These are phyloP conservation scores for Clitarchus hookeri DNA, from an alignment of 2,888 invertebrate species.

Conservation along the genomic window DNA sequence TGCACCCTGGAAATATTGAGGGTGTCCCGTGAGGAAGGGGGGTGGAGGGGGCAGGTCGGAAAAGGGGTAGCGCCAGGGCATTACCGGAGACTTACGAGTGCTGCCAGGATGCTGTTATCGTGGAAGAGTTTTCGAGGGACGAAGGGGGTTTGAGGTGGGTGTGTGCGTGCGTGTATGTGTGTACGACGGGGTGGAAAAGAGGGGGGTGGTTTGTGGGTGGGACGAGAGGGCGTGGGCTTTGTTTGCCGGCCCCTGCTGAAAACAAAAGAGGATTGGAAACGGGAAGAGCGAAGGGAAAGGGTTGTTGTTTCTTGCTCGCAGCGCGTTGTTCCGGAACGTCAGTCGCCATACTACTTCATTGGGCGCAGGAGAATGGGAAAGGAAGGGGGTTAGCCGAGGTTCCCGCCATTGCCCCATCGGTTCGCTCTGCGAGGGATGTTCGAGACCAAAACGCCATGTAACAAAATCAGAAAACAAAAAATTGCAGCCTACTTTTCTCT, in stretches of 20 bases:
- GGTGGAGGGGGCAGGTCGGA: not conserved
- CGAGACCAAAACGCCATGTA: no score
- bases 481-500: no score
- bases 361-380: no score
- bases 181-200: no score
- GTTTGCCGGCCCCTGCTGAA: not conserved
- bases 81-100: slow-evolving; percentile 23
- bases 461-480: no score
- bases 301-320: not conserved
- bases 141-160: not conserved
- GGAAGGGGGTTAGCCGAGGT: no score
- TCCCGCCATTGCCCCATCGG: no score
- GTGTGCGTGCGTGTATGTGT: not conserved
- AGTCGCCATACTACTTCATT: no score
- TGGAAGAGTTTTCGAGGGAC: slow-evolving; percentile 3
- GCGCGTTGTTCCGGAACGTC: no score
- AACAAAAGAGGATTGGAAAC: slow-evolving; percentile 14
- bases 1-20: slow-evolving; percentile 11
- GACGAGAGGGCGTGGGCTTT: not conserved
- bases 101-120: slow-evolving; percentile 24
- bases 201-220: no score
- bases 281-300: not conserved
- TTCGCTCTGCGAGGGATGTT: no score
- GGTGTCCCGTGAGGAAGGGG: not conserved
- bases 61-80: slow-evolving; percentile 17